Evolutionary conservation across 2,797 vertebrate species (phyloP).

Genomic region (Neostethus bicornis): DNA sequence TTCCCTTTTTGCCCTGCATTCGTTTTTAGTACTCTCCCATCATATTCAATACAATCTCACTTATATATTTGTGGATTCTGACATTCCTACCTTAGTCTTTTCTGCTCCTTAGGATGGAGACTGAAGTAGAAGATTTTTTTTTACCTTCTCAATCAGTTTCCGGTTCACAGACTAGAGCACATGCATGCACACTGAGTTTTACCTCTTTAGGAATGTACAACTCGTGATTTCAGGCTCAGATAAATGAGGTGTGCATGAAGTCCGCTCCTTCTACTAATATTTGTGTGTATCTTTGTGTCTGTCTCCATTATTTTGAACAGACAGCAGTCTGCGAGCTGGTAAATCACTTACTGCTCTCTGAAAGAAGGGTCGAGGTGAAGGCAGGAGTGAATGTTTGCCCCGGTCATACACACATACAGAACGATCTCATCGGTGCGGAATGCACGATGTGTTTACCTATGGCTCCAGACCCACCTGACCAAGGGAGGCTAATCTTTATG

Average conservation of each 20-base stretch:
- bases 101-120: constrained; percentile 59
- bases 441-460: constrained; percentile 82
- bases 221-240: constrained; percentile 66
- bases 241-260: constrained; percentile 79
- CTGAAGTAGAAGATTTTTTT: constrained; percentile 54
- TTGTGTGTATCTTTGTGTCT: constrained; percentile 72
- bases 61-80: constrained; percentile 56
- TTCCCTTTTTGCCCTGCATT: constrained; percentile 52
- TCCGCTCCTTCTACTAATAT: constrained; percentile 79
- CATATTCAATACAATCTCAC: constrained; percentile 71
- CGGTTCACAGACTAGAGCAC: constrained; percentile 43
- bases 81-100: constrained; percentile 57
- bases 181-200: constrained; percentile 33
- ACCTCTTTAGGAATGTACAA: constrained; percentile 69
- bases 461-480: constrained; percentile 82
- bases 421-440: constrained; percentile 82
- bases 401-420: constrained; percentile 72
- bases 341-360: constrained; percentile 82
- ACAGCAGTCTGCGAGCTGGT: constrained; percentile 77
- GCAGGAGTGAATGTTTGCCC: constrained; percentile 82
- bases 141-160: constrained; percentile 72
- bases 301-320: constrained; percentile 73
- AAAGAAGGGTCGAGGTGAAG: constrained; percentile 75
- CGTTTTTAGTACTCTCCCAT: constrained; percentile 64
- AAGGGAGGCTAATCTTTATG: constrained; percentile 84